Base-by-base conservation (phyloP, 2,888 invertebrate genomes). In the Bellardia pandia region DNA sequence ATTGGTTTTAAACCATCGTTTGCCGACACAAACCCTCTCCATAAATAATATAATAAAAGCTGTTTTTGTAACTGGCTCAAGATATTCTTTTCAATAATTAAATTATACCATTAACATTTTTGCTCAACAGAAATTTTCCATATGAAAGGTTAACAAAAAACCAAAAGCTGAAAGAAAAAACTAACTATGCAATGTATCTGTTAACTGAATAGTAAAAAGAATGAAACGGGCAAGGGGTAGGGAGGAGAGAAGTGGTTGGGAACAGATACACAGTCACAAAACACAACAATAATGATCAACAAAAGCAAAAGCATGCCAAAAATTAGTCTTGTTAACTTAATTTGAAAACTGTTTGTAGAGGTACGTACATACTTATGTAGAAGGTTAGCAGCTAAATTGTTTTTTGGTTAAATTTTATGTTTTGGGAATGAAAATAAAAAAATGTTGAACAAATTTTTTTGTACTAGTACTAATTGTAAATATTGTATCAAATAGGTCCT, bases 311-410 rank as follows among this genome's bases (percentile, higher is more conserved):
- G 68, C 23, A 77, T 82, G 69, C 83, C 78, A 78, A 80, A 86
- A 84, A 80, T 75, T 81, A 62, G 60, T 58, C 51, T 72, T 74
- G 81, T 84, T 85, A 86, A 84, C 80, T 86, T 84, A 62, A 77
- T 84, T 84, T 84, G 83, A 84, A 58, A 37, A 45, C n/a, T 48
- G 6, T 40, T 51, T 37, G 37, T 37, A 37, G 37, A 37, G 37
- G 6, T 5, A 4, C 5, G 6, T 48, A 48, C 11, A 48, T 13
- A 13, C 9, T 42, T 42, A 42, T 42, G 13, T 13, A 11, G 9
- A 45, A 51, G n/a, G 51, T n/a, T 7, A 3, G 11, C 3, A 45
- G 45, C 3, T 11, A 45, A 45, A 45, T 37, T 37, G 6, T 1
- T 37, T 37, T 33, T 33, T 33, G 5, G 5, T 37, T 3, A 13